Percentiles rank a stretch among this genome's conserved stretches.
phyloP scores from a whole-genome alignment of 2,888 invertebrate genomes.

The Orgyia antiqua region DNA sequence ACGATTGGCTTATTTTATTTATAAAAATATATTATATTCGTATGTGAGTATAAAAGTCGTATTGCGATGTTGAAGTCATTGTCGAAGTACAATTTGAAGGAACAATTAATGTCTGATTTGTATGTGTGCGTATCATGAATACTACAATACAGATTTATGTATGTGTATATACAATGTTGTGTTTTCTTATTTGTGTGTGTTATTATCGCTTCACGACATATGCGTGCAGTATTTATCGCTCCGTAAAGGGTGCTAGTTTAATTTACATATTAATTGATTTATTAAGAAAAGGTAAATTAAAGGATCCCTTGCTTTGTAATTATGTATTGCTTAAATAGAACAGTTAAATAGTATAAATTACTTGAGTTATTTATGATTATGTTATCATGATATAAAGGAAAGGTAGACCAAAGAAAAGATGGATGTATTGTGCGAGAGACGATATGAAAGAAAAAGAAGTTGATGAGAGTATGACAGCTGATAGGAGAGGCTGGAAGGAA shows the following conservation, averaged over 20 bases:
- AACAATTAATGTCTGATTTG: slow-evolving; percentile 51
- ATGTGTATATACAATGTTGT: slow-evolving; percentile 20
- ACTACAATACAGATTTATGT: too few relatives aligned
- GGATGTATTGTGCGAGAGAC: too few relatives aligned
- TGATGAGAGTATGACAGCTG: too few relatives aligned
- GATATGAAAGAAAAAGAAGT: too few relatives aligned
- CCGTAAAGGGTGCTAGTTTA: slow-evolving; percentile 33
- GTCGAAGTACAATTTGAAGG: slow-evolving; percentile 39
- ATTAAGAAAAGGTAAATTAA: slow-evolving; percentile 33
- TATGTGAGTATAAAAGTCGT: too few relatives aligned
- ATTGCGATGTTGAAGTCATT: slow-evolving; percentile 25
- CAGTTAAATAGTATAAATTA: slow-evolving; percentile 1
- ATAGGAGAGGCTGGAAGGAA: too few relatives aligned
- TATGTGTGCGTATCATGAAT: slow-evolving; percentile 29
- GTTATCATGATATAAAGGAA: too few relatives aligned
- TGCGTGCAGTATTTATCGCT: slow-evolving; percentile 32
- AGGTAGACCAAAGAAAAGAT: too few relatives aligned
- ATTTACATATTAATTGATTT: slow-evolving; percentile 52
- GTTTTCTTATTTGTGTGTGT: slow-evolving; percentile 15
- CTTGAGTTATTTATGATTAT: too few relatives aligned
- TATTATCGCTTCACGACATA: slow-evolving; percentile 36
- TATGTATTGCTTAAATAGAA: not conserved
- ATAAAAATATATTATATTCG: slow-evolving; percentile 36
- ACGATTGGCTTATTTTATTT: slow-evolving; percentile 18
- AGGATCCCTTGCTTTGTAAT: slow-evolving; percentile 10